These are phyloP conservation scores for Nephrotoma appendiculata DNA, from an alignment of 2,888 invertebrate genomes.

Conservation along the genomic window DNA sequence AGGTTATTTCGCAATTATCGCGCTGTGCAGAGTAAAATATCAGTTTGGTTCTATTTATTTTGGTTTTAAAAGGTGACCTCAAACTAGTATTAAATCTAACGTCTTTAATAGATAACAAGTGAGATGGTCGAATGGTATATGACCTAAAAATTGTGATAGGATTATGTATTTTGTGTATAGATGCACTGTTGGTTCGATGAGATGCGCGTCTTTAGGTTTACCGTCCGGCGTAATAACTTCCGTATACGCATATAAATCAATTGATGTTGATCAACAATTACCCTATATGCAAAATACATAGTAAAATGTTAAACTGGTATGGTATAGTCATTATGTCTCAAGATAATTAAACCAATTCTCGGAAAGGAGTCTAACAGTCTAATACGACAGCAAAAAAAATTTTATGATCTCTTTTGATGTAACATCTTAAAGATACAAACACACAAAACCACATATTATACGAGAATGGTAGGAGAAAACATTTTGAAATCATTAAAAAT, in stretches of 20 bases:
- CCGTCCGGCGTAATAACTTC: not conserved
- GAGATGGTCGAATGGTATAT: not conserved
- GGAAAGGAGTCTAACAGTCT: not conserved
- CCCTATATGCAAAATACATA: not conserved
- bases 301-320: not conserved
- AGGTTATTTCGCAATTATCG: not conserved
- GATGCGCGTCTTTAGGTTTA: no score
- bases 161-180: not conserved
- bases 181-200: not conserved
- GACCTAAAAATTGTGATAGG: not conserved
- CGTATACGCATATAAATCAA: not conserved
- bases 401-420: not conserved
- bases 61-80: not conserved
- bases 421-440: not conserved
- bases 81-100: not conserved
- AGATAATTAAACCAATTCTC: not conserved
- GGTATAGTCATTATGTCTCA: not conserved
- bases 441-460: not conserved
- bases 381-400: not conserved
- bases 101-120: not conserved
- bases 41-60: not conserved
- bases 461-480: not conserved
- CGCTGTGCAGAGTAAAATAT: not conserved
- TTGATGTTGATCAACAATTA: not conserved
- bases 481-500: slow-evolving; percentile 4